phyloP scores from a whole-genome alignment of 2,888 invertebrate genomes.

The Nomada goodeniana region DNA sequence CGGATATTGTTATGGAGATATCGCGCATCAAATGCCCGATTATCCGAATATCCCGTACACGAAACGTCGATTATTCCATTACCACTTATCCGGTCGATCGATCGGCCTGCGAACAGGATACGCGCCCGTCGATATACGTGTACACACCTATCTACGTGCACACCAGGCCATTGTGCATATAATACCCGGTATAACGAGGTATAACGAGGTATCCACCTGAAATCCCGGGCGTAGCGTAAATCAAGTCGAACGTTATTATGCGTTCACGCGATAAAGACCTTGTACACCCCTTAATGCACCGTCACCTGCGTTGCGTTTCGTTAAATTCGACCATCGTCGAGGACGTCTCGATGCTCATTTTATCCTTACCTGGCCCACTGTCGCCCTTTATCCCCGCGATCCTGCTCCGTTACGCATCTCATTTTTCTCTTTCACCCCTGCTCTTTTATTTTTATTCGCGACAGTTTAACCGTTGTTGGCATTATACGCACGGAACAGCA shows the following conservation, averaged over 20 bases:
- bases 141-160: conserved; percentile 31
- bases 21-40: conserved; percentile 60
- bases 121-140: conserved; percentile 31
- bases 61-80: conserved; percentile 74
- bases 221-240: conserved; percentile 66
- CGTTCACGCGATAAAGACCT: conserved; percentile 53
- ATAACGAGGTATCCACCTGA: conserved; percentile 67
- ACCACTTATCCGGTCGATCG: conserved; percentile 69
- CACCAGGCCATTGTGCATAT: conserved; percentile 36
- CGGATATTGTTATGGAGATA: conserved; percentile 66
- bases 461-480: too few relatives aligned
- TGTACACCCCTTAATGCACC: conserved; percentile 55
- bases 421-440: background rate
- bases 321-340: conserved; percentile 36
- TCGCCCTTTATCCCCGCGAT: background rate
- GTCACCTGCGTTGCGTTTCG: conserved; percentile 56
- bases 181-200: conserved; percentile 39
- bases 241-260: conserved; percentile 63
- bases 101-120: conserved; percentile 63
- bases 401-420: conserved; percentile 9
- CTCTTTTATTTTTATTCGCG: background rate
- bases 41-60: conserved; percentile 69
- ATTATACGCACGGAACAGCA: too few relatives aligned
- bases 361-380: background rate
- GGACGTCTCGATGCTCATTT: background rate